These are phyloP conservation scores for Barypeithes pellucidus DNA, from an alignment of 2,888 invertebrate species.

Conservation along the genomic window DNA sequence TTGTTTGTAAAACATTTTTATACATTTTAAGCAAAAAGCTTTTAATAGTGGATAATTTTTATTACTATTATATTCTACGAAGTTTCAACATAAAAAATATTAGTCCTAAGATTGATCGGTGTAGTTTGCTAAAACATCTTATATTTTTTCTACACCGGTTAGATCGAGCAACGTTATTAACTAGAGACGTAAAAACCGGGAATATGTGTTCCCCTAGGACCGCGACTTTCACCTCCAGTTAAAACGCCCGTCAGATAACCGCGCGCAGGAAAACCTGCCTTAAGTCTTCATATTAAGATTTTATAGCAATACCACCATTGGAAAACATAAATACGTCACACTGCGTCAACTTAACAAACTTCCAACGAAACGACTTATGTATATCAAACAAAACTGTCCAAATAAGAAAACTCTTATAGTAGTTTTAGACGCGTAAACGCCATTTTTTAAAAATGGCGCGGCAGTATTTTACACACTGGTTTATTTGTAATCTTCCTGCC, in stretches of 20 bases:
- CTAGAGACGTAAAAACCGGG: slow-evolving; percentile 4
- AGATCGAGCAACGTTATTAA: background rate
- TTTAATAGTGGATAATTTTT: slow-evolving; percentile 48
- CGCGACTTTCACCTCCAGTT: background rate
- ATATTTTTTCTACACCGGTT: too few relatives aligned
- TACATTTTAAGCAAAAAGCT: slow-evolving; percentile 52
- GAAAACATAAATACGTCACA: slow-evolving; percentile 24
- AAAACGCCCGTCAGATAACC: background rate
- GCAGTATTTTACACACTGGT: slow-evolving; percentile 47
- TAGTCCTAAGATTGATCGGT: slow-evolving; percentile 13
- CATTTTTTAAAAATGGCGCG: slow-evolving; percentile 53
- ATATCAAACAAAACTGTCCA: slow-evolving; percentile 20
- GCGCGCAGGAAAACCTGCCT: background rate
- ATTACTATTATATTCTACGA: slow-evolving; percentile 44
- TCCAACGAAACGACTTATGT: slow-evolving; percentile 4
- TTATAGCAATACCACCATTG: slow-evolving; percentile 5
- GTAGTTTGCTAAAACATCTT: slow-evolving; percentile 17
- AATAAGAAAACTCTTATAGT: slow-evolving; percentile 39
- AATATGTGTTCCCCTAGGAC: background rate
- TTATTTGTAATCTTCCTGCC: slow-evolving; percentile 29
- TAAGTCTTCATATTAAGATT: background rate
- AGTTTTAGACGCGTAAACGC: slow-evolving; percentile 41
- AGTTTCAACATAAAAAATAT: slow-evolving; percentile 30
- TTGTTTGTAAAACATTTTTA: slow-evolving; percentile 37
- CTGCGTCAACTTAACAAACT: slow-evolving; percentile 34